A percentile compares a stretch with the other conserved stretches of the same genome.
Evolutionary conservation across 2,797 vertebrate genomes (phyloP).

Genomic region (Rhynchonycteris naso): DNA sequence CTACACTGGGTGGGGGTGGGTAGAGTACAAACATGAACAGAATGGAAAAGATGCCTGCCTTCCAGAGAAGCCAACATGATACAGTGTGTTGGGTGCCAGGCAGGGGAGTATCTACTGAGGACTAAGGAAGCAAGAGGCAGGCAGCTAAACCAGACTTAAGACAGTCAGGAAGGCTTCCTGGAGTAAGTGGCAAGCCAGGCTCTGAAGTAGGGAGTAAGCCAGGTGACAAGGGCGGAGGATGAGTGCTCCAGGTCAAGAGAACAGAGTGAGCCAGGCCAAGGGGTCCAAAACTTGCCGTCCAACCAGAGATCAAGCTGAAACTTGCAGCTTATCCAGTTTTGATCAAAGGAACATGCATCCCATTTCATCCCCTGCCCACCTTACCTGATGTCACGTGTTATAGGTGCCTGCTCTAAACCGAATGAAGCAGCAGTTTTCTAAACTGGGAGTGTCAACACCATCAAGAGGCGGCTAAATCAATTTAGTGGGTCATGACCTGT

Average conservation of each 20-base stretch:
- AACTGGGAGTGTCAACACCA: neutral
- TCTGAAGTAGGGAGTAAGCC: neutral
- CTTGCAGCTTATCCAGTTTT: neutral
- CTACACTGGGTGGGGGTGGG: no score
- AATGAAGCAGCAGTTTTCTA: neutral
- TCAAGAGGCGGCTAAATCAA: neutral
- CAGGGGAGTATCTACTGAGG: neutral
- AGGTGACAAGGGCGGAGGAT: neutral
- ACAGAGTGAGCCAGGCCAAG: neutral
- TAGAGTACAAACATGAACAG: neutral
- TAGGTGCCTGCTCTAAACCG: neutral
- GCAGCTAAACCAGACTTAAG: neutral
- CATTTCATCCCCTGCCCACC: neutral
- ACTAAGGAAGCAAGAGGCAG: neutral
- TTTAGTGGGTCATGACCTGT: neutral
- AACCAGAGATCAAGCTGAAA: neutral
- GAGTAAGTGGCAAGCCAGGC: neutral
- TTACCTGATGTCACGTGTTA: neutral
- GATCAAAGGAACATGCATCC: neutral
- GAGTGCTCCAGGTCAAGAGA: neutral
- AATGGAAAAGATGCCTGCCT: neutral
- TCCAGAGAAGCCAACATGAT: neutral
- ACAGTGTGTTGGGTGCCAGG: neutral
- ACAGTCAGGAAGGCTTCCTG: neutral
- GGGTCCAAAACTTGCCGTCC: neutral